Conservation (phyloP, 2,888 invertebrate species). For the Globia sparganii region DNA sequence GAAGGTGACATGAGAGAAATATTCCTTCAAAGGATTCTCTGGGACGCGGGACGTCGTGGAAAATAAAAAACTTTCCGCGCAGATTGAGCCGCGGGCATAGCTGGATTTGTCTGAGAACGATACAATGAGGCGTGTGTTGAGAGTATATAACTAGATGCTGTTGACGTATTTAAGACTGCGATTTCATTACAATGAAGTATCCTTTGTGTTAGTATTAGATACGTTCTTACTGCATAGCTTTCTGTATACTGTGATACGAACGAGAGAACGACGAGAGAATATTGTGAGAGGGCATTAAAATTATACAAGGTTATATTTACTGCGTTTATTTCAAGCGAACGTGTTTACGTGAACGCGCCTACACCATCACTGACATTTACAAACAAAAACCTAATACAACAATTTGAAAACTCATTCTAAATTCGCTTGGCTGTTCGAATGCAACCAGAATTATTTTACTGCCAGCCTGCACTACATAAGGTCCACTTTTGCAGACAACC, state of each 20-base stretch:
- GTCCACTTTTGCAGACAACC: neutral
- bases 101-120: neutral
- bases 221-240: neutral
- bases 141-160: neutral
- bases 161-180: neutral
- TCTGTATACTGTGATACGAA: neutral
- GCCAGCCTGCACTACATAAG: neutral
- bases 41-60: neutral
- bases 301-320: neutral
- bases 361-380: neutral
- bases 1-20: neutral
- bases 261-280: too few species aligned
- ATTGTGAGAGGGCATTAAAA: neutral
- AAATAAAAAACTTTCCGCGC: neutral
- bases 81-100: neutral
- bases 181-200: neutral
- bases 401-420: neutral
- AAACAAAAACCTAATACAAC: neutral
- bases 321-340: neutral
- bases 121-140: neutral
- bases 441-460: neutral
- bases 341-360: neutral
- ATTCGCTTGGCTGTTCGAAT: neutral
- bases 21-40: slow-evolving; percentile 7
- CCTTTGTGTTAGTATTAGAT: neutral